These are phyloP conservation scores for Cecropterus lyciades DNA, from an alignment of 1,140 invertebrate species.

Conservation along the genomic window DNA sequence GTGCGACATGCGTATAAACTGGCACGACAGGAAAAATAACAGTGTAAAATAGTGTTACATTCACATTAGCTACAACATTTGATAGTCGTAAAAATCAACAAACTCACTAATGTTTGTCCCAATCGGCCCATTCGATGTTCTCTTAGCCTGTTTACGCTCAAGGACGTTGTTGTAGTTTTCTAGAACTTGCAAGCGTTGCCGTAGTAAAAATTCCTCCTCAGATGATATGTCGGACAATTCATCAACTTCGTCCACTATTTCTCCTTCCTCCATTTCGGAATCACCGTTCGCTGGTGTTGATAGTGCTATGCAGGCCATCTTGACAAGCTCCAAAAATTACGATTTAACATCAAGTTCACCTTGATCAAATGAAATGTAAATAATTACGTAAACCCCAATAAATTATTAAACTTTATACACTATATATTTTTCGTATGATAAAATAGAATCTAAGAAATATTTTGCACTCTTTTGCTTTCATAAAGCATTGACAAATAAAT, in stretches of 20 bases:
- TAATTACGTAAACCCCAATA: neutral
- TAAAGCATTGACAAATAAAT: no score
- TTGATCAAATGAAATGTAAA: neutral
- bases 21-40: no score
- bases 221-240: slow-evolving; percentile 75
- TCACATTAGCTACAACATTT: no score
- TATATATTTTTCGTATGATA: neutral
- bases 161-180: slow-evolving; percentile 77
- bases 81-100: no score
- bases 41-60: no score
- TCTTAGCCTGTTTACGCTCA: slow-evolving; percentile 73
- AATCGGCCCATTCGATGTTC: slow-evolving; percentile 40
- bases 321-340: slow-evolving; percentile 9
- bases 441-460: no score
- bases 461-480: no score
- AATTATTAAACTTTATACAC: neutral
- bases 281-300: slow-evolving; percentile 51
- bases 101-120: slow-evolving; percentile 47
- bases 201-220: slow-evolving; percentile 72
- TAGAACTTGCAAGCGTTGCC: slow-evolving; percentile 70
- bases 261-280: slow-evolving; percentile 77
- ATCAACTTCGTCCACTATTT: slow-evolving; percentile 73
- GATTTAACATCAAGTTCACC: neutral
- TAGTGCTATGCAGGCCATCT: slow-evolving; percentile 62
- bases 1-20: no score